These are phyloP conservation scores for Vespertilio murinus DNA, from an alignment of 2,797 vertebrate genomes.

Conservation along the genomic window DNA sequence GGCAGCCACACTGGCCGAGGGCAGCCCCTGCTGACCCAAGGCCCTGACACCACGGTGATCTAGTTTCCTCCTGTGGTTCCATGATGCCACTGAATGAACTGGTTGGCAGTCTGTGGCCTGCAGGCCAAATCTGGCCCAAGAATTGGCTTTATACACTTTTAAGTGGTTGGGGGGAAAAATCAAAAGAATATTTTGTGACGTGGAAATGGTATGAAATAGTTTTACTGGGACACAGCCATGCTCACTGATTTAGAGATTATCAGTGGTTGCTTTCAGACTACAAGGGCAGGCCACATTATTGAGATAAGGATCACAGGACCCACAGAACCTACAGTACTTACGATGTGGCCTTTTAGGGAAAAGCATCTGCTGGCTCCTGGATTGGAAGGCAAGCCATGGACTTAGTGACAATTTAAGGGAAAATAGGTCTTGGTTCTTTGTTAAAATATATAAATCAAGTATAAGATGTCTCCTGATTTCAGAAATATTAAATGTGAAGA, in stretches of 20 bases:
- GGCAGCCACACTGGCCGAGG: background rate
- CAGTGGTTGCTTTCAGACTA: background rate
- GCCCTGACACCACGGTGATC: background rate
- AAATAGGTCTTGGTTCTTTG: background rate
- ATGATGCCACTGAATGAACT: background rate
- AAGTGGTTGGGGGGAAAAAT: background rate
- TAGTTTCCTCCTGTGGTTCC: background rate
- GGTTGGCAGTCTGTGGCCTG: background rate
- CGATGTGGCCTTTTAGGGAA: background rate
- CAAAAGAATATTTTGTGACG: background rate
- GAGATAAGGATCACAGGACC: background rate
- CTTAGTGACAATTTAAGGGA: background rate
- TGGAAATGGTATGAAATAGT: background rate
- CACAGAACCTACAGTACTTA: background rate
- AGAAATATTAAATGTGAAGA: background rate
- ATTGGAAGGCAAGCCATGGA: background rate
- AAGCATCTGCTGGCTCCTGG: background rate
- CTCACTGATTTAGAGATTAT: background rate
- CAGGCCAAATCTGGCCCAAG: background rate
- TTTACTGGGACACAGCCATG: background rate
- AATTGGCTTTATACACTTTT: background rate
- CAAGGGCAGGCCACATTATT: accelerated
- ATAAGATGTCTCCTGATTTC: background rate
- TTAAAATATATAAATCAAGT: background rate
- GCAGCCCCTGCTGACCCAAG: background rate